phyloP scores from a whole-genome alignment of 2,797 vertebrate species.

The Podargus strigoides region DNA sequence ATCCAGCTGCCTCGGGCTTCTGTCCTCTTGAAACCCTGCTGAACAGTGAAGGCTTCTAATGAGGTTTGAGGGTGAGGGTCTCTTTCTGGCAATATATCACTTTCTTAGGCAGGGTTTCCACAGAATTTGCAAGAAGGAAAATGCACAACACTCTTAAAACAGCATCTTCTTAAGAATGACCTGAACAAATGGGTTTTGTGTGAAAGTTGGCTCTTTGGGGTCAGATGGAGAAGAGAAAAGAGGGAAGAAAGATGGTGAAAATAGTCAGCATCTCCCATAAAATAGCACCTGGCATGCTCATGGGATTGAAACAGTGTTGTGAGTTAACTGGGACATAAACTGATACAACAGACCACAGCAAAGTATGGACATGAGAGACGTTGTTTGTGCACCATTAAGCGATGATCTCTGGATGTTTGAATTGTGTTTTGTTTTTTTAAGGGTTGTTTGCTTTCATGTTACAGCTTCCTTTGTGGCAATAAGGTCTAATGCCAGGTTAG shows the following conservation, averaged over 20 bases:
- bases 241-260: not conserved
- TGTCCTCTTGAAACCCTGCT: conserved; percentile 23
- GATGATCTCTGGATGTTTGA: not conserved
- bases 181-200: not conserved
- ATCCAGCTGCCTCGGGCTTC: conserved; percentile 30
- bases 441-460: not conserved
- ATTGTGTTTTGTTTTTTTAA: accelerated
- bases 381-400: not conserved
- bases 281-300: not conserved
- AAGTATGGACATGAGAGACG: accelerated
- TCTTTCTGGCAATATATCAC: not conserved
- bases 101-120: conserved; percentile 7
- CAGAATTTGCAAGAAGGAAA: not conserved
- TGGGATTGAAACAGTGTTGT: not conserved
- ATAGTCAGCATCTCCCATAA: not conserved
- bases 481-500: not conserved
- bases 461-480: not conserved
- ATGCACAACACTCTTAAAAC: not conserved
- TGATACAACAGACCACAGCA: not conserved
- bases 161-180: not conserved
- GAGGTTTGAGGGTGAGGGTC: not conserved
- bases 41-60: conserved; percentile 16
- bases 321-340: not conserved
- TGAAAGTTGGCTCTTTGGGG: not conserved
- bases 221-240: not conserved